Conservation (phyloP, 2,888 invertebrate genomes). For the Dicroscelio sp. region DNA sequence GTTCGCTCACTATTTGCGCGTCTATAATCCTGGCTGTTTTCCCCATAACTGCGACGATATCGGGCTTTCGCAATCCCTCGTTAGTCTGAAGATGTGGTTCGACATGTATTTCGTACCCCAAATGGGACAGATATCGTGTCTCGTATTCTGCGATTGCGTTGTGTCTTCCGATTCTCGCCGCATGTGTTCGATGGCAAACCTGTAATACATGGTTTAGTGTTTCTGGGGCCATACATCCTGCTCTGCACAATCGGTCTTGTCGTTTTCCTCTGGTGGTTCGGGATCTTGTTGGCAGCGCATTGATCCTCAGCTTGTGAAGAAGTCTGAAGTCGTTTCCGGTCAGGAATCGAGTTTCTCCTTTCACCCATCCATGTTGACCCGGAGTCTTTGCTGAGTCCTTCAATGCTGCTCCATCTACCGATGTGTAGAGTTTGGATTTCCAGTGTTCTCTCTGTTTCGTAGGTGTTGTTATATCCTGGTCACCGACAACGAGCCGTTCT, state of each 20-base stretch:
- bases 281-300: slow-evolving; percentile 85
- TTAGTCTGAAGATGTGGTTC: slow-evolving; percentile 86
- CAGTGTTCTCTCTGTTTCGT: neutral
- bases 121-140: neutral
- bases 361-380: slow-evolving; percentile 78
- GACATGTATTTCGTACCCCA: slow-evolving; percentile 83
- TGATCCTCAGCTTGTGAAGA: slow-evolving; percentile 87
- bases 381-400: neutral
- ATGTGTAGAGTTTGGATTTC: neutral
- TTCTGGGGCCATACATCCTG: slow-evolving; percentile 86
- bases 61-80: slow-evolving; percentile 84
- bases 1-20: slow-evolving; percentile 88
- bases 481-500: too few species aligned
- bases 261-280: slow-evolving; percentile 71
- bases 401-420: slow-evolving; percentile 45
- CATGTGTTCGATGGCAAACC: slow-evolving; percentile 88
- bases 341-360: slow-evolving; percentile 78
- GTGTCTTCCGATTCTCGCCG: slow-evolving; percentile 88
- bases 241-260: slow-evolving; percentile 50
- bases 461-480: neutral
- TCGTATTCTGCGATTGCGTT: slow-evolving; percentile 79
- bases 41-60: slow-evolving; percentile 86
- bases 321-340: slow-evolving; percentile 88
- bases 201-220: slow-evolving; percentile 88
- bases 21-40: slow-evolving; percentile 86